A percentile compares a stretch with the other conserved stretches of the same genome.
Conservation (phyloP, 2,113 vertebrate genomes). For the Pachycephala philippinensis region DNA sequence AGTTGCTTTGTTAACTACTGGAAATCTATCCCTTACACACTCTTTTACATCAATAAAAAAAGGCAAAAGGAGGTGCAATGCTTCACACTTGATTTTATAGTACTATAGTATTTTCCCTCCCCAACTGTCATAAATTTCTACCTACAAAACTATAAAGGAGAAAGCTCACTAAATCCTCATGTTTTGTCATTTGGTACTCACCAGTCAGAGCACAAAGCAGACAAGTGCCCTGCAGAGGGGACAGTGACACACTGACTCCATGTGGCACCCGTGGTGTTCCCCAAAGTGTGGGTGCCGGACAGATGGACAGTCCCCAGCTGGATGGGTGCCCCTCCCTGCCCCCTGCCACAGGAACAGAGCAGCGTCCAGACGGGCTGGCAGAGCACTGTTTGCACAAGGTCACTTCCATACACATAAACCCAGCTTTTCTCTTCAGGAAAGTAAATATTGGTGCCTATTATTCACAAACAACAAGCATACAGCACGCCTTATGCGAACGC, state of each 20-base stretch:
- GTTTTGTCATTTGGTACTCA: background rate
- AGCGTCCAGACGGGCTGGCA: background rate
- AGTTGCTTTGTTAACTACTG: background rate
- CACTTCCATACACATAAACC: background rate
- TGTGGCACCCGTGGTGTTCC: rapidly evolving
- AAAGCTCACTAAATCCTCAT: background rate
- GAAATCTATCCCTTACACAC: background rate
- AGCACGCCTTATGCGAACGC: background rate
- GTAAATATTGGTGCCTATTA: background rate
- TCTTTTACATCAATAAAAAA: background rate
- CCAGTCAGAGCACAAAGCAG: background rate
- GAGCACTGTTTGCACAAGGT: background rate
- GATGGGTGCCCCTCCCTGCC: background rate
- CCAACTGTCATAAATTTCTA: background rate
- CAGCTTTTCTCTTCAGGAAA: background rate
- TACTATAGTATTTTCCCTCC: background rate
- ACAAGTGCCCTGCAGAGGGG: background rate
- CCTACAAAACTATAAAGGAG: background rate
- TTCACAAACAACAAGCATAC: background rate
- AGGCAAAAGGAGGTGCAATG: background rate
- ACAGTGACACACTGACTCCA: background rate
- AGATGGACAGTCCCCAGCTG: background rate
- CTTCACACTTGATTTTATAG: background rate
- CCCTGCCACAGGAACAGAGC: background rate
- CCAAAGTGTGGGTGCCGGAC: rapidly evolving